phyloP scores from a whole-genome alignment of 2,888 invertebrate species.

The Graphium colonna region DNA sequence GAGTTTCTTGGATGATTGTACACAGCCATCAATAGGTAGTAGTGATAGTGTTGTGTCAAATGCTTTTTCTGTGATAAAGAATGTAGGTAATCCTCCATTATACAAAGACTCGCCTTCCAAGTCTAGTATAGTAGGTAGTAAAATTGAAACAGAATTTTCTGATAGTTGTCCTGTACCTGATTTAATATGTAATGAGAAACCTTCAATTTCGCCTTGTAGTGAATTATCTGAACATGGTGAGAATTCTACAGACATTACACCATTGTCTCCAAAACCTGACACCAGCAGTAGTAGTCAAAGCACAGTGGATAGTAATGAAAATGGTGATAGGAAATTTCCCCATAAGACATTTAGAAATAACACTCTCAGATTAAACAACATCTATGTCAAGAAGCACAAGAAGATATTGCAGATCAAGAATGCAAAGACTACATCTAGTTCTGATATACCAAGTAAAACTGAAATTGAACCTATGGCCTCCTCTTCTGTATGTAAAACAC shows the following conservation, averaged over 20 bases:
- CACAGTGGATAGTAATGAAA: slow-evolving; percentile 30
- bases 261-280: slow-evolving; percentile 48
- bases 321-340: slow-evolving; percentile 37
- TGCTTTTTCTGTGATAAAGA: slow-evolving; percentile 70
- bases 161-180: slow-evolving; percentile 73
- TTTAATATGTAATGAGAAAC: slow-evolving; percentile 74
- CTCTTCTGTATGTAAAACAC: slow-evolving; percentile 48
- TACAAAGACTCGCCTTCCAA: slow-evolving; percentile 52
- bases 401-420: slow-evolving; percentile 71
- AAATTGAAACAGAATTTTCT: slow-evolving; percentile 62
- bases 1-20: slow-evolving; percentile 41
- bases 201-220: slow-evolving; percentile 74
- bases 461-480: slow-evolving; percentile 46
- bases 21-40: slow-evolving; percentile 47
- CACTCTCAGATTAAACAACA: slow-evolving; percentile 60
- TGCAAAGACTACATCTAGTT: slow-evolving; percentile 38
- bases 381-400: slow-evolving; percentile 68
- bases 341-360: slow-evolving; percentile 46
- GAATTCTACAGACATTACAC: slow-evolving; percentile 56
- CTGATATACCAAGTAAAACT: slow-evolving; percentile 28
- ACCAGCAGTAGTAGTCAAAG: slow-evolving; percentile 35
- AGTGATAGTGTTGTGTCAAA: slow-evolving; percentile 50
- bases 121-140: slow-evolving; percentile 47
- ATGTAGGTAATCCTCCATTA: slow-evolving; percentile 58
- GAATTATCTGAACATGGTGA: slow-evolving; percentile 70